Evolutionary conservation across 2,113 vertebrate species (phyloP), one percentile per base, ranked within the genome.

Genomic region (Casuarius casuarius): DNA sequence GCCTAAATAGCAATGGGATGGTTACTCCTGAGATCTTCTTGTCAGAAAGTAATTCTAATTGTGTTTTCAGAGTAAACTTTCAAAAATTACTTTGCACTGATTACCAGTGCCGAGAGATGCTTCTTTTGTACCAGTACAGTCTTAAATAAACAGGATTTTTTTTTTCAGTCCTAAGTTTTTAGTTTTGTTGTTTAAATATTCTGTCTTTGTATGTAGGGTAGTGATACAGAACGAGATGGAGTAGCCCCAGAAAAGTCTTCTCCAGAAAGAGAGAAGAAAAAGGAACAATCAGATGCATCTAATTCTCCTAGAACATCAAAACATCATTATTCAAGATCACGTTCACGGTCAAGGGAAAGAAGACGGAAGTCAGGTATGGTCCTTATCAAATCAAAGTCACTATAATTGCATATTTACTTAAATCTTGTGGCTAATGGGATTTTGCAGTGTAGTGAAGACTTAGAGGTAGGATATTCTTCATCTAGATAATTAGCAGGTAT

Each of bases 321-420:
- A 98, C 99, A 99, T 94, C 99, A 99, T 96, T 98, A 99, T 81
- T 99, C 99, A 86, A 98, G 98, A 80, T 99, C 99, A 48, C 98
- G 99, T 84, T 99, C 99, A 67, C 98, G 99, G 52, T 99, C 99
- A 54, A 97, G 98, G 90, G 98, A 98, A 65, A 97, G 98, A 95
- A 99, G 99, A 96, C 98, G 99, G 84, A 98, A 99, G 80, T 98
- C 98, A 95, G 98, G 99, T 99, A 98, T 78, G 95, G 29, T 3
- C 22, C 61, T 2, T 1, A 3, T 48, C n/a, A 19, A 15, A 59
- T 9, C 16, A 25, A 10, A 56, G 33, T 19, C 51, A n/a, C n/a
- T 73, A 28, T 77, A 59, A 54, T 15, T 77, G 74, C 31, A 59
- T 33, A 20, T 33, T 59, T 59, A 33, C 31, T 29, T 59, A 59